Evolutionary conservation across 2,797 vertebrate genomes (phyloP), one percentile per base, ranked within the genome.

Genomic region (Epinephelus awoara): DNA sequence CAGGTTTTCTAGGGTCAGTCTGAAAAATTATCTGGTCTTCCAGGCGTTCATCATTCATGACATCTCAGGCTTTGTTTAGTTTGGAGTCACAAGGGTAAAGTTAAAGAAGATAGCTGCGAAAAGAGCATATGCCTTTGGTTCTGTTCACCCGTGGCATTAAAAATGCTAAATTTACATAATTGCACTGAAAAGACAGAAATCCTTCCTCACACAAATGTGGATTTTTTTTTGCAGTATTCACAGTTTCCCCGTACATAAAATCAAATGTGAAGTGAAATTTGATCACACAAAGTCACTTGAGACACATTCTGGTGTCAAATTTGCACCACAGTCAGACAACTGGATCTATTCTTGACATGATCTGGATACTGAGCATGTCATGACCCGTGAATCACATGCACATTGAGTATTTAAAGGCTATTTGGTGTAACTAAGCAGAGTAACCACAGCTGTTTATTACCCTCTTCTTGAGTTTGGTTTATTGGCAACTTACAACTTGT

Each of bases 201-300:
- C 29, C 29, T 34, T 34, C 29, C 6, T 34, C 6, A 7, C 29
- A 34, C 6, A 6, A 23, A 57, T 66, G 21, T 49, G 40, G 29
- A 38, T 46, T 52, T 79, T 67, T 47, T 59, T 67, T 42, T 59
- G 34, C 72, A 52, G 62, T 29, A 59, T 59, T 38, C 6, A 6
- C 23, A 54, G 63, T 67, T 80, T 83, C 46, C 29, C 34, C 7
- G 1, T 67, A 29, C 59, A 70, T 46, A 13, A 29, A 83, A 84
- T 67, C 46, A 77, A 49, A 72, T 15, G 34, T 54, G 29, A 64
- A 56, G 67, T 0, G 44, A 82, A 85, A 83, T 57, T 21, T 42
- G 44, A 87, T 83, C 79, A 49, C 69, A 79, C 47, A 29, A 69
- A 59, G 65, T 80, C 66, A 75, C 75, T 71, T 66, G 79, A 88